Conservation (phyloP, 2,113 vertebrate species). For the Ochotona curzoniae region DNA sequence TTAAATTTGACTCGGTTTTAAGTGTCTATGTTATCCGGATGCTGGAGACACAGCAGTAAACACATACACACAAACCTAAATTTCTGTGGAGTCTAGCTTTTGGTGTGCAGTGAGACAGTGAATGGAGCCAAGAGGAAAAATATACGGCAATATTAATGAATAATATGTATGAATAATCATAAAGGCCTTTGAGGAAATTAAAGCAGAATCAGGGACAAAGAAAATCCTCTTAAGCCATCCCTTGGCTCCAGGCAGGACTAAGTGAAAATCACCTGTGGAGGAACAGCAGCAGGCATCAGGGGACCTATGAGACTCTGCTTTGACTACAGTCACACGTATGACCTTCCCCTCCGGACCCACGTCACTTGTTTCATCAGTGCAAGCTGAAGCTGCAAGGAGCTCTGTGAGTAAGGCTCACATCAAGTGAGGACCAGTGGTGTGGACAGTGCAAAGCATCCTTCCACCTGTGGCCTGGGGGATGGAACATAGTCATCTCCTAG, state of each 20-base stretch:
- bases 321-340: background rate
- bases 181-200: background rate
- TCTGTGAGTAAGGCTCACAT: background rate
- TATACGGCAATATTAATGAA: no score
- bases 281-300: accelerated
- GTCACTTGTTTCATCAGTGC: background rate
- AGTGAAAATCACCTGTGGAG: background rate
- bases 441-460: background rate
- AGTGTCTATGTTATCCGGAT: background rate
- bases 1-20: background rate
- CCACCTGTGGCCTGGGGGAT: background rate
- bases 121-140: background rate
- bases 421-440: background rate
- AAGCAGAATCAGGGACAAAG: background rate
- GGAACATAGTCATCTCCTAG: background rate
- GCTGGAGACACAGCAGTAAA: background rate
- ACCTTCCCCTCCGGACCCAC: background rate
- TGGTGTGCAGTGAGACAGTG: background rate
- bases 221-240: no score
- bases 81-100: background rate
- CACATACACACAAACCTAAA: background rate
- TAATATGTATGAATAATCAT: background rate
- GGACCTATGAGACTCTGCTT: background rate
- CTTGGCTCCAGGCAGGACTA: background rate
- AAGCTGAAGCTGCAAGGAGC: background rate